Evolutionary conservation across 23 tunicate genomes (phyloP).

Genomic region (Styela plicata): DNA sequence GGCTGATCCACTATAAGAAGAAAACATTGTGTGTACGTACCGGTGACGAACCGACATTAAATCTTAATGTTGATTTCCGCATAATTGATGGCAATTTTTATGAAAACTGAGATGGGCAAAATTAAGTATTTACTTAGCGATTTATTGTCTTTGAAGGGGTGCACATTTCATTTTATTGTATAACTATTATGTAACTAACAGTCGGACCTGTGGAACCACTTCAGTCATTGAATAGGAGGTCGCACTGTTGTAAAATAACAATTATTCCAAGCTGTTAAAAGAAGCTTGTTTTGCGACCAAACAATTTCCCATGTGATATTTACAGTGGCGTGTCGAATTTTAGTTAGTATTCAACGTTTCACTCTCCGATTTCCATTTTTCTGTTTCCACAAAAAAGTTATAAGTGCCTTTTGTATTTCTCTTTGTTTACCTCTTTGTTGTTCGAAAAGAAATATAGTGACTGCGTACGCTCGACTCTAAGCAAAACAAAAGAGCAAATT

Average conservation of each 20-base stretch:
- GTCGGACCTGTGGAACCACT: slow-evolving; percentile 23
- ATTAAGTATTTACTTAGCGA: slow-evolving; percentile 24
- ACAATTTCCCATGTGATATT: slow-evolving; percentile 11
- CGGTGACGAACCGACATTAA: no score
- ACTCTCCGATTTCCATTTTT: neutral
- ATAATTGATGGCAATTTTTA: no score
- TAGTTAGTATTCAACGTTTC: neutral
- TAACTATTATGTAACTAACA: neutral
- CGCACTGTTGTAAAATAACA: slow-evolving; percentile 10
- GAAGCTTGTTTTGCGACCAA: slow-evolving; percentile 10
- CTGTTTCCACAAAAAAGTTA: neutral
- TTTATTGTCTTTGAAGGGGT: slow-evolving; percentile 26
- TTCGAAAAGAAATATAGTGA: neutral
- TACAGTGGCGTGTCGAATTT: slow-evolving; percentile 14
- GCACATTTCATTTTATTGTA: slow-evolving; percentile 8
- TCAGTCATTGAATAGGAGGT: slow-evolving; percentile 17
- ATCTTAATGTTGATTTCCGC: no score
- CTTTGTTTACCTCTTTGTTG: neutral
- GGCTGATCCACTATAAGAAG: no score
- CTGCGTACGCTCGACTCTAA: neutral
- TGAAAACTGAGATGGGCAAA: slow-evolving; percentile 16
- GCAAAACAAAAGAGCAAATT: slow-evolving; percentile 4
- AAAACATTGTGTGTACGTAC: no score
- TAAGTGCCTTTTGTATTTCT: neutral
- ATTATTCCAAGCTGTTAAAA: slow-evolving; percentile 14